Base-by-base conservation (phyloP, 2,888 invertebrate species). In the Diabrotica balteata region DNA sequence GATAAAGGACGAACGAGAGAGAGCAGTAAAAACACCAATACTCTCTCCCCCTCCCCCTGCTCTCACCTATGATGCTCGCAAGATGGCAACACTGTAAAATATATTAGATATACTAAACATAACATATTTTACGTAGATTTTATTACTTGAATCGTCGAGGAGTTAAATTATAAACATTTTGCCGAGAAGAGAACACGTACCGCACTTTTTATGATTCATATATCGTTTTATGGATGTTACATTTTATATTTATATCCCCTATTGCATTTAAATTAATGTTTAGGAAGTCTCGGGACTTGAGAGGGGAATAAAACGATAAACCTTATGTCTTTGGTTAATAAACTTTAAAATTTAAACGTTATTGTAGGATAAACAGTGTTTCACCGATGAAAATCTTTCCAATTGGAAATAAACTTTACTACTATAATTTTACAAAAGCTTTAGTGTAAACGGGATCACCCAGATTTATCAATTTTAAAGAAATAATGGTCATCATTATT, bases 31-130 rank as follows among this genome's bases (percentile, higher is more conserved):
- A 69, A 70, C 62, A 66, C 45, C 67, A 63, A 54, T n/a, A 54
- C 10, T 9, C 10, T 9, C 47, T 47, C 5, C 9, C 10, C 47
- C 9, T 47, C 47, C 10, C 44, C 11, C 65, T 44, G 42, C 46
- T 42, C 68, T 71, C 66, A 64, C 68, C 68, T 61, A 63, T 51
- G 54, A 5, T 44, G 44, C 44, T 8, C 47, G 63, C 17, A 43
- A 63, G 55, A 55, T n/a, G 44, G 68, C 70, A 72, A 72, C 72
- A 67, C 66, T 70, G 72, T 69, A 72, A 73, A 69, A 69, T 73
- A n/a, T 43, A 70, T 71, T 66, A 71, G 62, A 54, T 63, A 53
- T 54, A 66, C 59, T 66, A 66, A 66, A 58, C 57, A 63, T 32
- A 32, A 32, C 32, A 32, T 63, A 63, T 72, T 72, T 68, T 69